A percentile compares a stretch with the other conserved stretches of the same genome.
These are phyloP conservation scores for Stomatorhinus ivindoensis DNA, from an alignment of 2,113 vertebrate genomes.

Conservation along the genomic window DNA sequence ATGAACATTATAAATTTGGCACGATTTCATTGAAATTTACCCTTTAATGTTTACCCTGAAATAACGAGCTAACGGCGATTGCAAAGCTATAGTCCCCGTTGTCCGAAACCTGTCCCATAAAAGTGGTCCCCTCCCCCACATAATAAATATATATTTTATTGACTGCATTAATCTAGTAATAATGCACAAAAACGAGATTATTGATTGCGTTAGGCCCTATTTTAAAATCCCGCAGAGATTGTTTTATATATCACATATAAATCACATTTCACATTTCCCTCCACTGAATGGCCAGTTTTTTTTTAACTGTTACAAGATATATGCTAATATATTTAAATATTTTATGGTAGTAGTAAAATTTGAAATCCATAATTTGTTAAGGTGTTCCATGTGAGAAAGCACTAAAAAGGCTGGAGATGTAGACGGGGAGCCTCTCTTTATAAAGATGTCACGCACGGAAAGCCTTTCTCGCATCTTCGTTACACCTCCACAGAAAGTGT, in stretches of 20 bases:
- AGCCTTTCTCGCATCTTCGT: constrained; percentile 4
- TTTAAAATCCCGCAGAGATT: constrained; percentile 49
- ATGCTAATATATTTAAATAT: constrained; percentile 60
- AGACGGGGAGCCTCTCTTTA: constrained; percentile 47
- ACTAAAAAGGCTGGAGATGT: constrained; percentile 56
- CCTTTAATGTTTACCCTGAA: background rate
- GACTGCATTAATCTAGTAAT: constrained; percentile 52
- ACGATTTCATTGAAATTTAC: background rate
- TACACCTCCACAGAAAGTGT: background rate
- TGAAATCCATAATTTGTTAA: constrained; percentile 63
- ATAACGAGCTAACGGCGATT: background rate
- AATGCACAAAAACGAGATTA: constrained; percentile 54
- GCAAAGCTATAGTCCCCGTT: background rate
- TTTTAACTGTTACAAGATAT: constrained; percentile 56
- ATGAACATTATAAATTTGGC: constrained; percentile 6
- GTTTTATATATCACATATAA: constrained; percentile 60
- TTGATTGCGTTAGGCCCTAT: constrained; percentile 49
- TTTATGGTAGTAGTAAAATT: constrained; percentile 68
- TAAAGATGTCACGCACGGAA: constrained; percentile 36
- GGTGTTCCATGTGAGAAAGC: constrained; percentile 56
- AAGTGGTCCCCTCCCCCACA: constrained; percentile 33
- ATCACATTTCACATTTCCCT: constrained; percentile 47
- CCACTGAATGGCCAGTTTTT: constrained; percentile 39
- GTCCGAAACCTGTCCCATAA: constrained; percentile 19
- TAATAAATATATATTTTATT: constrained; percentile 61